phyloP scores from a whole-genome alignment of 2,888 invertebrate genomes.

The Diachrysia chrysitis region DNA sequence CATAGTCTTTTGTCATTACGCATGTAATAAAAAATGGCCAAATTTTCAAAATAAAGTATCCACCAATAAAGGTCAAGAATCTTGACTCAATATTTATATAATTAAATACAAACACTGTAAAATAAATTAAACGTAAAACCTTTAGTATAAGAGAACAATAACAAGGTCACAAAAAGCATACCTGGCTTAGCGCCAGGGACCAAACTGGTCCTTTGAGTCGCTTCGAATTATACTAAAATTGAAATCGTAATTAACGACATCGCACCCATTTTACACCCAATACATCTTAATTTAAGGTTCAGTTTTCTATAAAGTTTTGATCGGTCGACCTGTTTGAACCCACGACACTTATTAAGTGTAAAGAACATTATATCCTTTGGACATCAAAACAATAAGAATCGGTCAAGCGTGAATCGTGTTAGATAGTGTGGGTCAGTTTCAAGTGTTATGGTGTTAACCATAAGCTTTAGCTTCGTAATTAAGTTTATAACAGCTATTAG shows the following conservation, averaged over 20 bases:
- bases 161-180: conserved; percentile 20
- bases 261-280: conserved; percentile 17
- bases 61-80: too few species aligned
- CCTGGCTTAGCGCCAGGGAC: conserved; percentile 40
- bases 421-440: conserved; percentile 32
- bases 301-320: conserved; percentile 5
- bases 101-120: conserved; percentile 27
- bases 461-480: conserved; percentile 25
- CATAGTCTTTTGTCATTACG: too few species aligned
- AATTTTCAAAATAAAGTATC: too few species aligned
- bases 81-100: conserved; percentile 31
- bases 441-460: conserved; percentile 23
- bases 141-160: conserved; percentile 36
- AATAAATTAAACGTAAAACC: conserved; percentile 26
- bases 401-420: conserved; percentile 45
- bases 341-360: conserved; percentile 59
- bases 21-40: too few species aligned
- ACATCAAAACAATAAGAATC: conserved; percentile 58
- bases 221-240: conserved; percentile 60
- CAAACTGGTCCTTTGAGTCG: conserved; percentile 45
- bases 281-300: conserved; percentile 10
- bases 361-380: conserved; percentile 60
- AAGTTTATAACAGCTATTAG: background rate
- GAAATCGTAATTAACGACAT: conserved; percentile 57
- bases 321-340: conserved; percentile 47